Conservation (phyloP, 2,888 invertebrate genomes). For the Reticulitermes lucifugus region DNA sequence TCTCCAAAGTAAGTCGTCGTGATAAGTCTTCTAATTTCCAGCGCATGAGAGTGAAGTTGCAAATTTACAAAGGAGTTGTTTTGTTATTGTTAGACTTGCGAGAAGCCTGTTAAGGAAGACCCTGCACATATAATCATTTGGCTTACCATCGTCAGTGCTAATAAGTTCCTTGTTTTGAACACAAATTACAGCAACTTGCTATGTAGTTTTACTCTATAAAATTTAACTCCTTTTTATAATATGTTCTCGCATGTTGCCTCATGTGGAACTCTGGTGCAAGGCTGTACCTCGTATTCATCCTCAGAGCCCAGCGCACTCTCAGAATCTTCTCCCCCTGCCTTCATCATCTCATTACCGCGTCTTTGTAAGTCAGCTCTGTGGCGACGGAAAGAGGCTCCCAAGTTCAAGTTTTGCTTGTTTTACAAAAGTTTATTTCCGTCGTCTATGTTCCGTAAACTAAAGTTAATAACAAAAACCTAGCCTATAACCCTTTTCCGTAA, state of each 20-base stretch:
- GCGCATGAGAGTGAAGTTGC: too few relatives aligned
- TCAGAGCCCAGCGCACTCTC: neutral
- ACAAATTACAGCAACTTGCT: neutral
- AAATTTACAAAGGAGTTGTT: too few relatives aligned
- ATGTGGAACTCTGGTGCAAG: neutral
- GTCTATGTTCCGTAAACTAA: slow-evolving; percentile 25
- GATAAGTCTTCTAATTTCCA: too few relatives aligned
- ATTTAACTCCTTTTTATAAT: neutral
- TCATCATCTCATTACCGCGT: slow-evolving; percentile 37
- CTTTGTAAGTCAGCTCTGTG: slow-evolving; percentile 24
- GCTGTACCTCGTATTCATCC: neutral
- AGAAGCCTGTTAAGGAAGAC: too few relatives aligned
- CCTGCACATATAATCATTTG: too few relatives aligned
- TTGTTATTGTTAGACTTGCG: too few relatives aligned
- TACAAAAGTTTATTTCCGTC: slow-evolving; percentile 28
- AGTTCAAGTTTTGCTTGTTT: slow-evolving; percentile 31
- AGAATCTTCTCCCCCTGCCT: neutral
- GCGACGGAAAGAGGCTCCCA: neutral
- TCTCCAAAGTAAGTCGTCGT: too few relatives aligned
- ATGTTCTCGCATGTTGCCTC: neutral
- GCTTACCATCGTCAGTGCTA: neutral
- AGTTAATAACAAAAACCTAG: slow-evolving; percentile 32
- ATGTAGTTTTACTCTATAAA: neutral
- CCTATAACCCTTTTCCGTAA: neutral
- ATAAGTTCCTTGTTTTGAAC: neutral